Percentiles rank a stretch among this genome's conserved stretches.
Evolutionary conservation across 2,113 vertebrate genomes (phyloP).

Genomic region (Nycticryphes semicollaris): DNA sequence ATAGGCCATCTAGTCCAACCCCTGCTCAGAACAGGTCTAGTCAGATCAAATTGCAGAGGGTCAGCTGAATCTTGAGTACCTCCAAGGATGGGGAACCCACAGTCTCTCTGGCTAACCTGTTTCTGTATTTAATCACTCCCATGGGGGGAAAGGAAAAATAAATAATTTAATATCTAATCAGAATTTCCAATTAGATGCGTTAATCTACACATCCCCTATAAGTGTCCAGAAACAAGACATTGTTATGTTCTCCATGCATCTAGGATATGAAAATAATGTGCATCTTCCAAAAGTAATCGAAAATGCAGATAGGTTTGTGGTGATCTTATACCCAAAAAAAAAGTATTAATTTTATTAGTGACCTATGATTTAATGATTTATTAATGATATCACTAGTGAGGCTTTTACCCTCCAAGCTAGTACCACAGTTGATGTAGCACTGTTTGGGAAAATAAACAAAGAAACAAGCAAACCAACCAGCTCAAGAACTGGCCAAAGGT

Average conservation of each 20-base stretch:
- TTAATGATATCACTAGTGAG: not conserved
- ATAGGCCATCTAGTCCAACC: not conserved
- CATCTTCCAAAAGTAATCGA: not conserved
- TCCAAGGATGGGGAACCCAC: not conserved
- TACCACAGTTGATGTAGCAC: not conserved
- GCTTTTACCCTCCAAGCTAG: not conserved
- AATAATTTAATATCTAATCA: not conserved
- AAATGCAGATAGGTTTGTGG: not conserved
- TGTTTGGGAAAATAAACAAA: not conserved
- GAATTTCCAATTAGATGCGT: not conserved
- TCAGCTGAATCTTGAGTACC: rapidly evolving
- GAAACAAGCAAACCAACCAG: not conserved
- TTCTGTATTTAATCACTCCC: not conserved
- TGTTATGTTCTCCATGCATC: not conserved
- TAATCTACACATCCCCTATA: not conserved
- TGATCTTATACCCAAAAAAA: rapidly evolving
- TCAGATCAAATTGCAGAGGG: not conserved
- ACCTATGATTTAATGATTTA: not conserved
- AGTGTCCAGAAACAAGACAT: not conserved
- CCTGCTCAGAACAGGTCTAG: not conserved
- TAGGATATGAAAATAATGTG: not conserved
- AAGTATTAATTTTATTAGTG: not conserved
- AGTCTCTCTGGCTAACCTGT: not conserved
- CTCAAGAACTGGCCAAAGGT: not conserved
- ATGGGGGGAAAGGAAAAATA: not conserved